These are phyloP conservation scores for Dipus sagitta DNA, from an alignment of 2,797 vertebrate genomes.

Conservation along the genomic window DNA sequence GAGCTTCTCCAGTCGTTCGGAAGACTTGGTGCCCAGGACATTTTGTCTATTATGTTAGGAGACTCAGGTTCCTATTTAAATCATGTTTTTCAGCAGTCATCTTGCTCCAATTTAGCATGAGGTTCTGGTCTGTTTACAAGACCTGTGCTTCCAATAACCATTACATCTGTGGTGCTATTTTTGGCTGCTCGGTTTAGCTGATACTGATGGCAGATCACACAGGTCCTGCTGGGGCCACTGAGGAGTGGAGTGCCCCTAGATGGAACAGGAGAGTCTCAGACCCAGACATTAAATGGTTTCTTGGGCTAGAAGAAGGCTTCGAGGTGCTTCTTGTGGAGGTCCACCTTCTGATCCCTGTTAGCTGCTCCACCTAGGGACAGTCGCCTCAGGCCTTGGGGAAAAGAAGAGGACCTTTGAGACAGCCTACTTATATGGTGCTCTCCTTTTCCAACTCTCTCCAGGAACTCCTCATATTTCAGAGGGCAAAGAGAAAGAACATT, in stretches of 20 bases:
- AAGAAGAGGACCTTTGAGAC: background rate
- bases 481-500: background rate
- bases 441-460: fast-evolving
- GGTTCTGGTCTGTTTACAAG: background rate
- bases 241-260: background rate
- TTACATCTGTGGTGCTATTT: background rate
- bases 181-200: background rate
- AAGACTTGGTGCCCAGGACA: background rate
- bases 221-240: background rate
- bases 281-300: background rate
- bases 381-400: background rate
- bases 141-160: background rate
- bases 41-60: background rate
- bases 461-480: background rate
- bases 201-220: background rate
- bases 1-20: background rate
- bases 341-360: background rate
- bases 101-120: background rate
- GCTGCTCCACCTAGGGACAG: background rate
- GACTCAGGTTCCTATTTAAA: background rate
- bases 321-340: background rate
- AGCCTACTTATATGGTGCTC: background rate
- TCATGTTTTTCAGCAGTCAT: background rate
- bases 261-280: background rate
- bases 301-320: background rate